Evolutionary conservation across 1,140 invertebrate species (phyloP).

Genomic region (Diabrotica undecimpunctata): DNA sequence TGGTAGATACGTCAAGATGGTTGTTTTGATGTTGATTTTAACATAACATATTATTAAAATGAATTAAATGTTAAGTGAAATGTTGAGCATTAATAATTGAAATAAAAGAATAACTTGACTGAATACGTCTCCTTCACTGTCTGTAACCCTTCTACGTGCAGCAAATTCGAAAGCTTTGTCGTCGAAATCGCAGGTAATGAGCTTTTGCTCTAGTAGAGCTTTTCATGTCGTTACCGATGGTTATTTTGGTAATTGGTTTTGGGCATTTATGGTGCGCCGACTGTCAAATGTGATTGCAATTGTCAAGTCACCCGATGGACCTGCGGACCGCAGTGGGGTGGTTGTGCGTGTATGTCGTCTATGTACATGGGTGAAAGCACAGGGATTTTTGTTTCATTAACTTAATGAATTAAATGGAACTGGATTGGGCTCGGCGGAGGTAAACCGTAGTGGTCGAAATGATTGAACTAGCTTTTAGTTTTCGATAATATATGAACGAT

Average conservation of each 20-base stretch:
- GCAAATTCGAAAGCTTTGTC: slow-evolving; percentile 9
- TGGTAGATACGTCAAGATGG: no score
- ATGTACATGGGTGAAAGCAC: neutral
- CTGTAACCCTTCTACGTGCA: neutral
- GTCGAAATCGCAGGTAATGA: slow-evolving; percentile 12
- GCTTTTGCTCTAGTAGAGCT: slow-evolving; percentile 18
- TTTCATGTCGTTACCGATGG: slow-evolving; percentile 12
- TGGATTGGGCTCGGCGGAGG: no score
- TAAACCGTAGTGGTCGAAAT: no score
- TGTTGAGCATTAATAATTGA: no score
- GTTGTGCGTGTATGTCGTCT: neutral
- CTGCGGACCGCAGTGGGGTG: neutral
- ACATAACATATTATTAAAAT: no score
- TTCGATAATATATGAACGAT: no score
- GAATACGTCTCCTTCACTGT: neutral
- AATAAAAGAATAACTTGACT: no score
- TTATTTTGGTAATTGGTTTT: slow-evolving; percentile 22
- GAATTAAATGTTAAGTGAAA: no score
- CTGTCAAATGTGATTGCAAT: slow-evolving; percentile 12
- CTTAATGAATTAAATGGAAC: no score
- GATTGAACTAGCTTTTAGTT: no score
- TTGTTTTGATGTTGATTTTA: no score
- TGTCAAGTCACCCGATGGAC: neutral
- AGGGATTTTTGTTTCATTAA: neutral
- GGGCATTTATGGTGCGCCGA: slow-evolving; percentile 5